These are phyloP conservation scores for Dicentrarchus labrax DNA, from an alignment of 2,113 vertebrate genomes.

Conservation along the genomic window DNA sequence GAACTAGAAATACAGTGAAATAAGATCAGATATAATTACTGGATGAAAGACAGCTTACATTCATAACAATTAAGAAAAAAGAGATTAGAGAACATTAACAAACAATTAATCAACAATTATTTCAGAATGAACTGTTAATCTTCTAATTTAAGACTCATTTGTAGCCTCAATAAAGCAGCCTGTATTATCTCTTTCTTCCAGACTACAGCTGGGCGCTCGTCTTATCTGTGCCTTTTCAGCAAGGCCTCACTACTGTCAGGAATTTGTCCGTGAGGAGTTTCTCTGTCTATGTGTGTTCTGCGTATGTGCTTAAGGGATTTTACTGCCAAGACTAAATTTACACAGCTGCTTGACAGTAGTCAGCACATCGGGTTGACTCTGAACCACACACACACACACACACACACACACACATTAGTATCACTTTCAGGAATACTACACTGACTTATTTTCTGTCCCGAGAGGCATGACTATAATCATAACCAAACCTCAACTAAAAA, in stretches of 20 bases:
- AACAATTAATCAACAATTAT: not conserved
- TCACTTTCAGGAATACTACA: constrained; percentile 11
- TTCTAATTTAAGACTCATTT: not conserved
- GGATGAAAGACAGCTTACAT: not conserved
- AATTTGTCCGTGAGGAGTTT: constrained; percentile 21
- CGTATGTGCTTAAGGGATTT: constrained; percentile 10
- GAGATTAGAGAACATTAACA: too few species aligned
- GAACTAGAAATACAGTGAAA: too few species aligned
- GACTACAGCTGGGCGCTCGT: not conserved
- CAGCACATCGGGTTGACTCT: constrained; percentile 15
- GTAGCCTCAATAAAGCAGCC: not conserved
- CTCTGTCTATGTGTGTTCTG: not conserved
- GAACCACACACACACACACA: too few species aligned
- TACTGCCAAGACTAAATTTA: constrained; percentile 49
- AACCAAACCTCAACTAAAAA: not conserved
- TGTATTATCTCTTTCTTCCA: not conserved
- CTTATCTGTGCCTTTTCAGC: constrained; percentile 22
- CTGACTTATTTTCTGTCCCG: not conserved
- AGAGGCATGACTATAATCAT: not conserved
- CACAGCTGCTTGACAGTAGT: constrained; percentile 52
- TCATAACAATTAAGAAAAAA: not conserved
- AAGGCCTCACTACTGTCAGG: constrained; percentile 31
- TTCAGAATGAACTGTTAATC: not conserved
- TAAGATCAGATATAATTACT: not conserved
- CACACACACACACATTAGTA: not conserved